Percentiles rank a stretch among this genome's conserved stretches.
These are phyloP conservation scores for Rhopalosiphum padi DNA, from an alignment of 1,140 invertebrate species.

Conservation along the genomic window DNA sequence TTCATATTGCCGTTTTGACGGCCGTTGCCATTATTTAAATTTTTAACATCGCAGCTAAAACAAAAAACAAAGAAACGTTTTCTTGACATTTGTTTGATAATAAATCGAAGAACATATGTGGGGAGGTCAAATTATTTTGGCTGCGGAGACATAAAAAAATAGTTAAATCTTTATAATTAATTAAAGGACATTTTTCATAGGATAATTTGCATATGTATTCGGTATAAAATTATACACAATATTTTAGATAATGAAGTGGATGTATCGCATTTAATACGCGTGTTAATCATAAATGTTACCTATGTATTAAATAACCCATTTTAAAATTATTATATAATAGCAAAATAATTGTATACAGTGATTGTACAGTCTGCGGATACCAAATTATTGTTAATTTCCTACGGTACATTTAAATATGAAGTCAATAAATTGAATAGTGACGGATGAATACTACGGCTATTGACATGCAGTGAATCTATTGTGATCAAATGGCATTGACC, in stretches of 20 bases:
- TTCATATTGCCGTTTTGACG: background rate
- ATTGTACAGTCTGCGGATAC: background rate
- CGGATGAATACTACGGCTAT: background rate
- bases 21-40: conserved; percentile 9
- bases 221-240: background rate
- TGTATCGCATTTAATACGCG: background rate
- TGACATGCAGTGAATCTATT: background rate
- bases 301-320: background rate
- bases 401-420: background rate
- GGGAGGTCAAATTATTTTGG: conserved; percentile 13
- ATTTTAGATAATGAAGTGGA: background rate
- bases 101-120: background rate
- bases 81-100: conserved; percentile 8
- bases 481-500: conserved; percentile 27
- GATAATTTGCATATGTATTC: background rate
- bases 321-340: background rate
- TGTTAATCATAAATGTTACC: background rate
- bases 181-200: background rate
- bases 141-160: background rate
- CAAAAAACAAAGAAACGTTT: background rate
- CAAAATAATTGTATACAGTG: background rate
- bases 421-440: background rate
- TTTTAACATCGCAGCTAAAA: background rate
- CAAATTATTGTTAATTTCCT: background rate
- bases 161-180: background rate